Evolutionary conservation across 1,140 invertebrate species (phyloP).

Genomic region (Drosophila ironensis): DNA sequence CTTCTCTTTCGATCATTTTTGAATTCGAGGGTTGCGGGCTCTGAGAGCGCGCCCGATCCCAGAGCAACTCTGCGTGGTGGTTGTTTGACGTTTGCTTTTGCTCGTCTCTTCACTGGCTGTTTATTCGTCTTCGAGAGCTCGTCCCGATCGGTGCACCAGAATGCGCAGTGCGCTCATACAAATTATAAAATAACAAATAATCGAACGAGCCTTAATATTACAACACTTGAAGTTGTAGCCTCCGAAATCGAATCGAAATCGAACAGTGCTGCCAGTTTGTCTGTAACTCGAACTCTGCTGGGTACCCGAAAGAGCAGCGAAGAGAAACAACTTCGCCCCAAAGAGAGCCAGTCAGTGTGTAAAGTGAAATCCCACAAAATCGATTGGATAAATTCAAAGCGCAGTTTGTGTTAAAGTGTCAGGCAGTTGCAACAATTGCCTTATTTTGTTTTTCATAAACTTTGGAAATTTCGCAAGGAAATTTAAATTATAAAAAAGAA

Average conservation of each 20-base stretch:
- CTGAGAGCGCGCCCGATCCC: conserved; percentile 11
- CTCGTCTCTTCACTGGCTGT: conserved; percentile 34
- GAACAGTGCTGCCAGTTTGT: conserved; percentile 14
- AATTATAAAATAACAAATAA: conserved; percentile 10
- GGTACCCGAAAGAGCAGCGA: too few species aligned
- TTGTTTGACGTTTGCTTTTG: conserved; percentile 71
- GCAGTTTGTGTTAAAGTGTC: conserved; percentile 13
- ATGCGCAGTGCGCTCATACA: conserved; percentile 31
- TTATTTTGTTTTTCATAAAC: too few species aligned
- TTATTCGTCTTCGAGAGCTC: conserved; percentile 36
- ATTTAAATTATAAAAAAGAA: too few species aligned
- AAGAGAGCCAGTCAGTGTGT: too few species aligned
- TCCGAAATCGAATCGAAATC: conserved; percentile 5
- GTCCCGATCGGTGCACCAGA: conserved; percentile 21
- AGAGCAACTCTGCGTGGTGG: conserved; percentile 47
- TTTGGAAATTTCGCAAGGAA: too few species aligned
- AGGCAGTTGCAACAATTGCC: too few species aligned
- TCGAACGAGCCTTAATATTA: conserved; percentile 8
- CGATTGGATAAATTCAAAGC: neutral
- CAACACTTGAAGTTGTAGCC: conserved; percentile 33
- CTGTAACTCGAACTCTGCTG: too few species aligned
- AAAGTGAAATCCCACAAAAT: too few species aligned
- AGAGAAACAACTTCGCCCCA: conserved; percentile 4
- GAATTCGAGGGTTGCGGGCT: conserved; percentile 56
- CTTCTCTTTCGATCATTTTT: conserved; percentile 36